phyloP scores from a whole-genome alignment of 2,113 vertebrate genomes.

The Epinephelus cyanopodus region DNA sequence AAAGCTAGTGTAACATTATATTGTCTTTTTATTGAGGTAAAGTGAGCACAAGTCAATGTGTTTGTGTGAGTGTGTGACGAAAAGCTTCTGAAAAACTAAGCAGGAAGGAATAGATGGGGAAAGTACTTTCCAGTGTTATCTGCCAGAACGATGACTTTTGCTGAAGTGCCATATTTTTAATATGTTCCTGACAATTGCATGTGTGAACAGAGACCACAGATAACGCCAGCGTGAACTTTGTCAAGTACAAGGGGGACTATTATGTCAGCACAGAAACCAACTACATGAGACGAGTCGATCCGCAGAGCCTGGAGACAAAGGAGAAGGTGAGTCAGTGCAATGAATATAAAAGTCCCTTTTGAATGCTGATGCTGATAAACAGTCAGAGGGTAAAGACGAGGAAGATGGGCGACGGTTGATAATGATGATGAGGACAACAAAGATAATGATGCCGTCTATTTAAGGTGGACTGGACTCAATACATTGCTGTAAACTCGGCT shows the following conservation, averaged over 20 bases:
- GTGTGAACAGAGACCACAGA: constrained; percentile 89
- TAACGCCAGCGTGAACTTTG: constrained; percentile 91
- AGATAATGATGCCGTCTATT: constrained; percentile 9
- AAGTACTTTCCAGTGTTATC: background rate
- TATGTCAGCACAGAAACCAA: constrained; percentile 91
- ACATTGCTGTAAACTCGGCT: constrained; percentile 91
- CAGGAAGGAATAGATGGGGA: constrained; percentile 11
- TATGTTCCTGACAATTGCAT: constrained; percentile 22
- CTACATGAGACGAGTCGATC: constrained; percentile 91
- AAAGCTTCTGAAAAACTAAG: constrained; percentile 28
- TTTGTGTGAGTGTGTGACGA: constrained; percentile 2
- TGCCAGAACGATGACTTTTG: background rate
- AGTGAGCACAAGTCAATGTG: constrained; percentile 31
- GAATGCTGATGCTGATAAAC: background rate
- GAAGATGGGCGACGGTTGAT: background rate
- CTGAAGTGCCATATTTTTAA: constrained; percentile 16
- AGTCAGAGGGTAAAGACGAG: background rate
- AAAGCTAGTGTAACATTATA: constrained; percentile 38
- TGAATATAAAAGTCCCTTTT: background rate
- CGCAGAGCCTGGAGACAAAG: constrained; percentile 89
- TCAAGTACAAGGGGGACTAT: constrained; percentile 92
- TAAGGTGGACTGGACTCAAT: constrained; percentile 93
- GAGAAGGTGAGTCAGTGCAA: constrained; percentile 86
- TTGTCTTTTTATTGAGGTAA: constrained; percentile 27
- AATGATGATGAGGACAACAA: background rate